phyloP scores from a whole-genome alignment of 1,140 invertebrate genomes.

The Armadillidium nasatum region DNA sequence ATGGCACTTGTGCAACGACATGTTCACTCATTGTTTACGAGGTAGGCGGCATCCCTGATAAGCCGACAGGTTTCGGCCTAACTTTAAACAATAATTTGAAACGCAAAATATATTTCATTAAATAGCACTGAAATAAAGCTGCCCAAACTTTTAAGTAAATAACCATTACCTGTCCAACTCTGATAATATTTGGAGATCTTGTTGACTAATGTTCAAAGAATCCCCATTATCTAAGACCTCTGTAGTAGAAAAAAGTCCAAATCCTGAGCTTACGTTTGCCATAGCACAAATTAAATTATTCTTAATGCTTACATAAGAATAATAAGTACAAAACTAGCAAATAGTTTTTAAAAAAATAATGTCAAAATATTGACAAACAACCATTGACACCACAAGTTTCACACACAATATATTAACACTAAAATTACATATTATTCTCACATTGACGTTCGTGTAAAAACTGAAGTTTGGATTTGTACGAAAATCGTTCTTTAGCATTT shows the following conservation, averaged over 20 bases:
- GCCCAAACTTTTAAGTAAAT: too few relatives aligned
- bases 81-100: too few relatives aligned
- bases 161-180: neutral
- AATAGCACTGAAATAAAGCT: too few relatives aligned
- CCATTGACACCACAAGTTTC: neutral
- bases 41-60: too few relatives aligned
- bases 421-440: neutral
- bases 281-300: neutral
- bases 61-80: too few relatives aligned
- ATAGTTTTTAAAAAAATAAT: neutral
- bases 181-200: constrained; percentile 1
- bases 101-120: too few relatives aligned
- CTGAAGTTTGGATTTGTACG: neutral
- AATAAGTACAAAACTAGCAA: neutral
- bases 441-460: neutral
- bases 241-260: neutral
- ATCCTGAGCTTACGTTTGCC: neutral
- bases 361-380: neutral
- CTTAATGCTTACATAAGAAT: neutral
- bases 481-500: neutral
- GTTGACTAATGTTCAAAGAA: neutral
- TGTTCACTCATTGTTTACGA: too few relatives aligned
- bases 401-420: neutral
- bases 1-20: too few relatives aligned
- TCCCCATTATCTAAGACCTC: constrained; percentile 7